phyloP scores from a whole-genome alignment of 2,888 invertebrate species.

The Eudemis profundana region DNA sequence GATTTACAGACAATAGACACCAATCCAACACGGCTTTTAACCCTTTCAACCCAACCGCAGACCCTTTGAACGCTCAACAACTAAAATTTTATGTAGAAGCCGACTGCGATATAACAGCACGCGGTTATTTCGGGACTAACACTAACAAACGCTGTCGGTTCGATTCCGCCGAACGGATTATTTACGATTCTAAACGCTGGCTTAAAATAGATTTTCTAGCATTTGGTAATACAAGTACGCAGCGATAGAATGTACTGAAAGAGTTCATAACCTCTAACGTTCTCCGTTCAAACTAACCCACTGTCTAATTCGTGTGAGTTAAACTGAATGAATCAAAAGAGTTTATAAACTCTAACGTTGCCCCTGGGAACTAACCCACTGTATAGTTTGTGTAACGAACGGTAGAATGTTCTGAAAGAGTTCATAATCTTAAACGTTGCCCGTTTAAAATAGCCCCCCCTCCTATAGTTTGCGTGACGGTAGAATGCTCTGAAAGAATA shows the following conservation, averaged over 20 bases:
- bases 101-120: conserved; percentile 26
- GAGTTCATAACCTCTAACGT: not conserved
- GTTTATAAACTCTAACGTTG: no score
- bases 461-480: no score
- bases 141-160: conserved; percentile 40
- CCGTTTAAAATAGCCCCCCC: no score
- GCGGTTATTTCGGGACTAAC: conserved; percentile 25
- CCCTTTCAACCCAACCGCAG: conserved; percentile 13
- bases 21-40: not conserved
- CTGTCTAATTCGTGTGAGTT: no score
- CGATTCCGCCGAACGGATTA: conserved; percentile 58
- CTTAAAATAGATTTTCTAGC: conserved; percentile 38
- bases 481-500: no score
- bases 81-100: conserved; percentile 22
- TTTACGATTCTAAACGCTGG: conserved; percentile 51
- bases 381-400: no score
- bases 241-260: not conserved
- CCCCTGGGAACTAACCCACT: no score
- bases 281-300: no score
- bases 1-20: not conserved
- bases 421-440: no score
- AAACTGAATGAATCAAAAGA: no score
- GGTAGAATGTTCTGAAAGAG: no score
- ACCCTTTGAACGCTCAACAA: conserved; percentile 8
- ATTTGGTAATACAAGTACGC: conserved; percentile 27